Evolutionary conservation across 2,888 invertebrate species (phyloP).

Genomic region (Apodemia duryi): DNA sequence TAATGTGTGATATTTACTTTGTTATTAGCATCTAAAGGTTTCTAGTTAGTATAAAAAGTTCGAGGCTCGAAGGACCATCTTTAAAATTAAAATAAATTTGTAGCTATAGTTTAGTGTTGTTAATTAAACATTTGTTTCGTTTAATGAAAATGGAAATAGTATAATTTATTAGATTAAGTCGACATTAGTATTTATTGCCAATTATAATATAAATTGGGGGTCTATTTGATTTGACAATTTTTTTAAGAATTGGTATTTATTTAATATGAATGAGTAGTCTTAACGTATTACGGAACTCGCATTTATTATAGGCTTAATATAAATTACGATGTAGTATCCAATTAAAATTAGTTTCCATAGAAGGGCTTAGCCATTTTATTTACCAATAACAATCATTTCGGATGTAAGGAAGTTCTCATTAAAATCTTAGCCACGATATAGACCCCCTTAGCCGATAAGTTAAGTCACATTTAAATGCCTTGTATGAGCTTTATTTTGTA

Average conservation of each 20-base stretch:
- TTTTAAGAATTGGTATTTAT: background rate
- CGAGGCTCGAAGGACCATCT: slow-evolving; percentile 11
- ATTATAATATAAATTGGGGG: background rate
- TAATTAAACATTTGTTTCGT: background rate
- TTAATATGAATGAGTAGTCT: background rate
- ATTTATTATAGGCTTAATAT: background rate
- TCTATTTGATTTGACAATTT: background rate
- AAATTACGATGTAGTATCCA: background rate
- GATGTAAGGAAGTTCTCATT: background rate
- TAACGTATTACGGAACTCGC: background rate
- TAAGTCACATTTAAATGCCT: slow-evolving; percentile 4
- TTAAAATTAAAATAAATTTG: background rate
- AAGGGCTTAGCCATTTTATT: background rate
- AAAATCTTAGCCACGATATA: background rate
- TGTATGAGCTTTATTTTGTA: slow-evolving; percentile 6
- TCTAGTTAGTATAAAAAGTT: background rate
- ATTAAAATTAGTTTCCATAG: background rate
- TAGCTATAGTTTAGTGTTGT: background rate
- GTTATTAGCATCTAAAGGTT: background rate
- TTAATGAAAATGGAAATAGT: background rate
- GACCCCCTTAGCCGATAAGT: background rate
- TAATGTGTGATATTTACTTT: background rate
- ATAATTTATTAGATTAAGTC: background rate
- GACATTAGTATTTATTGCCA: background rate
- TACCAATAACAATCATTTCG: background rate